These are phyloP conservation scores for Calidris pugnax DNA, from an alignment of 2,113 vertebrate species.

Conservation along the genomic window DNA sequence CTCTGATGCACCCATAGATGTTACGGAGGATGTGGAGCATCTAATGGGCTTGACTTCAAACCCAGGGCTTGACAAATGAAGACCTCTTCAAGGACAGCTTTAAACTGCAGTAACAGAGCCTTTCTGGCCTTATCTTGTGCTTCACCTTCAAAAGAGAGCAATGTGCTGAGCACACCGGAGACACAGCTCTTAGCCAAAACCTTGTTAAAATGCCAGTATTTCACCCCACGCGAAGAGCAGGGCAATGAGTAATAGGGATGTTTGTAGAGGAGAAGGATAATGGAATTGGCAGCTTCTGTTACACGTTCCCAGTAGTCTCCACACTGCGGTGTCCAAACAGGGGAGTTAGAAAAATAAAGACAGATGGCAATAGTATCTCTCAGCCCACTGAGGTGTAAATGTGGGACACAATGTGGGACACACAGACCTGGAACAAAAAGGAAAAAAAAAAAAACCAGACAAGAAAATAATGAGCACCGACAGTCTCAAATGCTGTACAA, in stretches of 20 bases:
- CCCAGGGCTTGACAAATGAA: neutral
- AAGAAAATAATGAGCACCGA: neutral
- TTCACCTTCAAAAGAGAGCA: neutral
- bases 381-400: constrained; percentile 55
- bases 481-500: neutral
- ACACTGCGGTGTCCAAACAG: constrained; percentile 9
- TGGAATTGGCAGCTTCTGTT: constrained; percentile 44
- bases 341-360: constrained; percentile 73
- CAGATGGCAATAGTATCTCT: constrained; percentile 64
- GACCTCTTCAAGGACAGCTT: neutral
- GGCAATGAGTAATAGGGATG: constrained; percentile 26
- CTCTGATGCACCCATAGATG: neutral
- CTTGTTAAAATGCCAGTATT: neutral
- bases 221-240: neutral
- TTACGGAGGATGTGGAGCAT: neutral
- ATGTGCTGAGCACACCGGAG: neutral
- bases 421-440: neutral
- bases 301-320: constrained; percentile 6
- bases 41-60: neutral
- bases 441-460: neutral
- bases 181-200: neutral
- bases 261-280: constrained; percentile 35
- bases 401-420: constrained; percentile 7
- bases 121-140: neutral
- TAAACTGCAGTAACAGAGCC: neutral